These are phyloP conservation scores for Schizothorax lantsangensis DNA, from an alignment of 2,797 vertebrate species.

Conservation along the genomic window DNA sequence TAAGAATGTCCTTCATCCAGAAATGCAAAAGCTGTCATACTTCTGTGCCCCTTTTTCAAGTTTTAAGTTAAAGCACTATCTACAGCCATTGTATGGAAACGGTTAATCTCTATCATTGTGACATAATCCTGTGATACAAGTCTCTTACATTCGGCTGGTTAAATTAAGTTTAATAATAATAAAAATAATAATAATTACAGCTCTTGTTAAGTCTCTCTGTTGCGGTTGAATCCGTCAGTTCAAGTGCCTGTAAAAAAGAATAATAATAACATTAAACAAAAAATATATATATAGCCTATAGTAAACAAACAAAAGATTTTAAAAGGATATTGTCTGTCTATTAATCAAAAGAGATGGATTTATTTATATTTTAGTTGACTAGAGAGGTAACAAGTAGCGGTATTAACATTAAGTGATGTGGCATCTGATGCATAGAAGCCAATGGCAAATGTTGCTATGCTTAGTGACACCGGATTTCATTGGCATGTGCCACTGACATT, in stretches of 20 bases:
- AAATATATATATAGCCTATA: neutral
- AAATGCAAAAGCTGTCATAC: too few species aligned
- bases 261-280: neutral
- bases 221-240: neutral
- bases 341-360: neutral
- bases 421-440: too few species aligned
- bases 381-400: neutral
- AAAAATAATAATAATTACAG: neutral
- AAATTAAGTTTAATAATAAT: neutral
- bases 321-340: neutral
- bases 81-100: neutral
- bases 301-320: too few species aligned
- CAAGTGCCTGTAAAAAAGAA: slow-evolving; percentile 4
- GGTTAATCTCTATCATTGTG: neutral
- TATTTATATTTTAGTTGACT: neutral
- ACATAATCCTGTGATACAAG: neutral
- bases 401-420: too few species aligned
- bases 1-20: neutral
- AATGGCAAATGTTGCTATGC: too few species aligned
- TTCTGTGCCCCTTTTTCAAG: too few species aligned
- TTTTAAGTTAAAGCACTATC: too few species aligned
- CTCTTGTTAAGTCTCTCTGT: neutral
- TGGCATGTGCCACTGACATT: too few species aligned
- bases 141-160: neutral
- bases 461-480: too few species aligned